phyloP scores from a whole-genome alignment of 2,888 invertebrate genomes.

The Hipparchia sbordonii region DNA sequence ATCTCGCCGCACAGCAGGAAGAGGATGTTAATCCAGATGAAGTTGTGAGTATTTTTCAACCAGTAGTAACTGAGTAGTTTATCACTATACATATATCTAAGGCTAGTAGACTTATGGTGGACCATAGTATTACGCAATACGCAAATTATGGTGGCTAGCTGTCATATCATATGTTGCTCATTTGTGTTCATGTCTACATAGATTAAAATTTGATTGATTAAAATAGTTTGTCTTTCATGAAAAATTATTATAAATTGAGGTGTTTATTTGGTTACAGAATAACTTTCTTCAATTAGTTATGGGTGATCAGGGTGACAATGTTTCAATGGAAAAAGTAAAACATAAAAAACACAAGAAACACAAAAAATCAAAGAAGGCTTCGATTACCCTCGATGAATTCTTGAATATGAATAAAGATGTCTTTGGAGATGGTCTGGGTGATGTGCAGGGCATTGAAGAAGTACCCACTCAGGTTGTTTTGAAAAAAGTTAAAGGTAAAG shows the following conservation, averaged over 20 bases:
- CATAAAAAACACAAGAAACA: slow-evolving; percentile 75
- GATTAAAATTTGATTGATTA: no score
- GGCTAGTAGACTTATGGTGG: no score
- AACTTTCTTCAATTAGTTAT: slow-evolving; percentile 68
- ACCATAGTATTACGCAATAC: no score
- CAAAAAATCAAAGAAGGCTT: slow-evolving; percentile 72
- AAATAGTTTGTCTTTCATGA: no score
- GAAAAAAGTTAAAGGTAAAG: slow-evolving; percentile 64
- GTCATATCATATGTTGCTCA: no score
- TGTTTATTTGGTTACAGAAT: slow-evolving; percentile 56
- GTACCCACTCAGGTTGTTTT: slow-evolving; percentile 68
- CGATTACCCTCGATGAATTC: slow-evolving; percentile 77
- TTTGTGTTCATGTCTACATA: no score
- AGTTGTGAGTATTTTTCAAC: slow-evolving; percentile 34
- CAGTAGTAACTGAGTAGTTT: neutral
- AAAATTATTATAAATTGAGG: neutral
- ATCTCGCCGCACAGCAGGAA: slow-evolving; percentile 1
- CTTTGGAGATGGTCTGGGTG: slow-evolving; percentile 70
- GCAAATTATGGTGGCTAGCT: no score
- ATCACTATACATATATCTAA: no score
- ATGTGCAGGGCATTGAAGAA: slow-evolving; percentile 75
- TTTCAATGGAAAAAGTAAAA: slow-evolving; percentile 50
- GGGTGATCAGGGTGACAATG: slow-evolving; percentile 56
- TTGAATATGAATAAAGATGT: slow-evolving; percentile 78
- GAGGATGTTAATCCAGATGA: slow-evolving; percentile 21